Percentiles rank a stretch among this genome's conserved stretches.
These are phyloP conservation scores for Syngnathoides biaculeatus DNA, from an alignment of 2,113 vertebrate species.

Conservation along the genomic window DNA sequence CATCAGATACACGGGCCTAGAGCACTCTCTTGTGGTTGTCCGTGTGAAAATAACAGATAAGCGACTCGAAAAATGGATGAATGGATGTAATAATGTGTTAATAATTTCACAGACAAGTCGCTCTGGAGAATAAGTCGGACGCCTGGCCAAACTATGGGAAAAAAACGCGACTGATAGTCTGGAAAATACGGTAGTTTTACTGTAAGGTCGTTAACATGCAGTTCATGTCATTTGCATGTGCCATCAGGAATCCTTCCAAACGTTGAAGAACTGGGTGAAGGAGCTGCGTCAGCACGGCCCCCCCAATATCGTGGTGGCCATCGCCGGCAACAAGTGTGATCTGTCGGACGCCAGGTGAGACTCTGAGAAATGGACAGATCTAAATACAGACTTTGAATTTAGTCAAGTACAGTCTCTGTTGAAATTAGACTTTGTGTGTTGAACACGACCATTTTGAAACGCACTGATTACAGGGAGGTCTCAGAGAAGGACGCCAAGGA, in stretches of 20 bases:
- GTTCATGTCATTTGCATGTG: not conserved
- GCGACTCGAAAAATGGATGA: no score
- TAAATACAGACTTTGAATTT: no score
- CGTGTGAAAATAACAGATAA: no score
- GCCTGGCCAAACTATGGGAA: no score
- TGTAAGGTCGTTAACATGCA: not conserved
- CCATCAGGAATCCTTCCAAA: conserved; percentile 90
- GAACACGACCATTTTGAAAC: not conserved
- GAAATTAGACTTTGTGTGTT: not conserved
- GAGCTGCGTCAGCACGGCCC: conserved; percentile 95
- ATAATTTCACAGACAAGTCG: no score
- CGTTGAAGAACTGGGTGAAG: conserved; percentile 97
- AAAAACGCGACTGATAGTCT: no score
- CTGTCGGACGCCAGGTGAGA: conserved; percentile 88
- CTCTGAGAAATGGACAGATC: not conserved
- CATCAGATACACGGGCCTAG: no score
- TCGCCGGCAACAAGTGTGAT: conserved; percentile 97
- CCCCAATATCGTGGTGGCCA: conserved; percentile 95
- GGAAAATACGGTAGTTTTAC: no score
- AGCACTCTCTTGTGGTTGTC: no score
- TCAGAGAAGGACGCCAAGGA: conserved; percentile 96
- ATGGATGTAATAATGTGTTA: no score
- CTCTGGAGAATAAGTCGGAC: no score
- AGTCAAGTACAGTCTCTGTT: not conserved
- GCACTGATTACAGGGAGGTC: conserved; percentile 83